These are phyloP conservation scores for Bucorvus abyssinicus DNA, from an alignment of 2,797 vertebrate species.

Conservation along the genomic window DNA sequence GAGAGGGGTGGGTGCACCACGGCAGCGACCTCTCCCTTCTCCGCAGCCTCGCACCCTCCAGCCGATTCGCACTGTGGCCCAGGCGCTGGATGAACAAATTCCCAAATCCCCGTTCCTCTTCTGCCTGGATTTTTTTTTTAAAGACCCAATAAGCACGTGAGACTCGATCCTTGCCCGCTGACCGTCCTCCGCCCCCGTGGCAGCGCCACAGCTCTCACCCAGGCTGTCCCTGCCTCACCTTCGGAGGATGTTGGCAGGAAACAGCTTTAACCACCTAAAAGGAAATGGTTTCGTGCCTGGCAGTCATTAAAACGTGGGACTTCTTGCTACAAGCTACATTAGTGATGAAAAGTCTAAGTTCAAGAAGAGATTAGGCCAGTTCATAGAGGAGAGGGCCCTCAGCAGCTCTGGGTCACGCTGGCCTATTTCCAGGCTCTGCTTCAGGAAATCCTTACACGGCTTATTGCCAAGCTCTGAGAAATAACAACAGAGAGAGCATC, in stretches of 20 bases:
- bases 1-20: background rate
- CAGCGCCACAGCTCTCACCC: rapidly evolving
- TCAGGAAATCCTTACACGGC: background rate
- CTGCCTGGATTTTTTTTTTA: too few relatives aligned
- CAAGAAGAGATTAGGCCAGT: background rate
- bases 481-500: background rate
- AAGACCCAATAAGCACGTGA: rapidly evolving
- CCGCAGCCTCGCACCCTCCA: background rate
- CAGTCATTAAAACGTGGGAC: background rate
- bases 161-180: background rate
- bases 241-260: background rate
- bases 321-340: background rate
- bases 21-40: background rate
- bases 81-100: background rate
- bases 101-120: background rate
- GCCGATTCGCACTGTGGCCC: background rate
- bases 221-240: background rate
- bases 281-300: background rate
- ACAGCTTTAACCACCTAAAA: background rate
- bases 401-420: rapidly evolving
- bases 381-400: background rate
- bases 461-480: background rate
- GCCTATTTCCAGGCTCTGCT: background rate
- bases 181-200: background rate
- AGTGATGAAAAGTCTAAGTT: background rate